A percentile compares a stretch with the other conserved stretches of the same genome.
Conservation (phyloP, 2,113 vertebrate genomes). For the Nansenia antarctica region DNA sequence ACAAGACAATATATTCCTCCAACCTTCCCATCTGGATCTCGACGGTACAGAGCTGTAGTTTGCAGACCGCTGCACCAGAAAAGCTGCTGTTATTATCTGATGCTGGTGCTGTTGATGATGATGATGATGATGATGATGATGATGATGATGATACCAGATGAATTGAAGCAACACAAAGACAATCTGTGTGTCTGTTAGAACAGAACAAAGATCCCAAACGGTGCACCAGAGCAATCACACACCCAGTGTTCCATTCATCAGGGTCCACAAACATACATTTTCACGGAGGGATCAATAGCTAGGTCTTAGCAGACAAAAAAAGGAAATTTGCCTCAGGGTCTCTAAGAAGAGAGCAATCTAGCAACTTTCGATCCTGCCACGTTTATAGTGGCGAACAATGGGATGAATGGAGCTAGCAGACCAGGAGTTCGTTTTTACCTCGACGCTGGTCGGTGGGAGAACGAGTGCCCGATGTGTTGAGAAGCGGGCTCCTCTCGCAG, state of each 20-base stretch:
- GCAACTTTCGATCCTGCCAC: conserved; percentile 35
- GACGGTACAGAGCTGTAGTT: background rate
- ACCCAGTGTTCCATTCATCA: conserved; percentile 23
- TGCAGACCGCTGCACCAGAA: conserved; percentile 12
- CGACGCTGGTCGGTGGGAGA: conserved; percentile 22
- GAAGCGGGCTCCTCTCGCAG: background rate
- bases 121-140: conserved; percentile 21
- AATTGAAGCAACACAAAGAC: conserved; percentile 39
- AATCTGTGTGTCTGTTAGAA: conserved; percentile 33
- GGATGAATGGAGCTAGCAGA: background rate
- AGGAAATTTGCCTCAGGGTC: conserved; percentile 30
- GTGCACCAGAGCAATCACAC: conserved; percentile 29
- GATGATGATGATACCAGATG: conserved; percentile 25
- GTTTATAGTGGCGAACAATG: conserved; percentile 42
- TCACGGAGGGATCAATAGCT: conserved; percentile 50
- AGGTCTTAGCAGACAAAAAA: conserved; percentile 53
- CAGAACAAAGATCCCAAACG: conserved; percentile 42
- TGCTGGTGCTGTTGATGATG: conserved; percentile 27
- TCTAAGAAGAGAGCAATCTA: conserved; percentile 47
- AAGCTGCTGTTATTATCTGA: conserved; percentile 15
- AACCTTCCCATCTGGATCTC: background rate
- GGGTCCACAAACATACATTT: conserved; percentile 42
- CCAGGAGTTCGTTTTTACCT: conserved; percentile 32
- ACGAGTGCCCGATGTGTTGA: conserved; percentile 20
- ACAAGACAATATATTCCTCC: background rate